Percentiles rank a stretch among this genome's conserved stretches.
These are phyloP conservation scores for Cryptotermes secundus DNA, from an alignment of 1,140 invertebrate genomes.

Conservation along the genomic window DNA sequence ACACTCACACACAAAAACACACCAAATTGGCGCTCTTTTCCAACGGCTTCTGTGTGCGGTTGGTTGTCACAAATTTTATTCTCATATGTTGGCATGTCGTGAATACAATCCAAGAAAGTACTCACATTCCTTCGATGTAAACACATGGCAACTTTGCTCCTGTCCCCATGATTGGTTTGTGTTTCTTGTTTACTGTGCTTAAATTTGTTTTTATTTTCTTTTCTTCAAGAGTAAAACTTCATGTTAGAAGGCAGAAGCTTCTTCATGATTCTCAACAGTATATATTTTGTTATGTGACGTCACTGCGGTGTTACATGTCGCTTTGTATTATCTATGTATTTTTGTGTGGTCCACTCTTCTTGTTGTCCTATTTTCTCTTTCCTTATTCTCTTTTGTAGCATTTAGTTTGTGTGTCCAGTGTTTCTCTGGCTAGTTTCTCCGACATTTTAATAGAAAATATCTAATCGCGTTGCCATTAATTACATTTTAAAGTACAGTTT, in stretches of 20 bases:
- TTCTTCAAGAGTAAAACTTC: slow-evolving; percentile 11
- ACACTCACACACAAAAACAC: slow-evolving; percentile 29
- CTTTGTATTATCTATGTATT: not conserved
- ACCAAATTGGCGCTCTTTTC: slow-evolving; percentile 22
- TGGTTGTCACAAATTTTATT: slow-evolving; percentile 31
- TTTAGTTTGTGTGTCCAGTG: slow-evolving; percentile 6
- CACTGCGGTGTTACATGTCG: slow-evolving; percentile 2
- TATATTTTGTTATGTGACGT: slow-evolving; percentile 5
- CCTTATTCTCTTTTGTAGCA: too few relatives aligned
- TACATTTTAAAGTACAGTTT: not conserved
- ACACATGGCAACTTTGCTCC: not conserved
- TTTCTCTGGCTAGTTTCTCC: slow-evolving; percentile 8
- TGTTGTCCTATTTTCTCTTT: not conserved
- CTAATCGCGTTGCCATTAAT: not conserved
- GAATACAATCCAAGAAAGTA: slow-evolving; percentile 7
- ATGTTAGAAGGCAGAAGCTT: not conserved
- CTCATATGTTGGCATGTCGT: slow-evolving; percentile 10
- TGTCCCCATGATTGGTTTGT: slow-evolving; percentile 1
- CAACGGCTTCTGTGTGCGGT: slow-evolving; percentile 30
- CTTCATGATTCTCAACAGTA: not conserved
- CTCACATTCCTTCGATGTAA: not conserved
- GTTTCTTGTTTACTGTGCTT: not conserved
- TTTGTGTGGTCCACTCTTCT: not conserved
- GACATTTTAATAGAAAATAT: not conserved
- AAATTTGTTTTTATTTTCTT: not conserved